Base-by-base conservation (phyloP, 2,113 vertebrate species). In the Tychaedon coryphoeus region DNA sequence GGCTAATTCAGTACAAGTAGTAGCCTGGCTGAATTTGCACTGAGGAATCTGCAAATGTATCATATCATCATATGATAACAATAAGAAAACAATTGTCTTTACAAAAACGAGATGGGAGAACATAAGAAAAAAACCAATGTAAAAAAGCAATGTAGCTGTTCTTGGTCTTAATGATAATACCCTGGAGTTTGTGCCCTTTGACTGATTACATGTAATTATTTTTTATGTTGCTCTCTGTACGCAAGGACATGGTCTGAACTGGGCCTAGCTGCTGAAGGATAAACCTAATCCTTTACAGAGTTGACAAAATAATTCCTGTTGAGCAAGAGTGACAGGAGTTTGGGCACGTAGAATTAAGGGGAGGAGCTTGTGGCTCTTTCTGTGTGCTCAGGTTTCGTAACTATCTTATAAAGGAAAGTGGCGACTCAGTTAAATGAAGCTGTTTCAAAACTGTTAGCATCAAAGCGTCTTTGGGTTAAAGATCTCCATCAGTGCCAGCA, bases 231-330 rank as follows among this genome's bases (percentile, higher is more conserved):
- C 7, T 91, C 1, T 36, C 22, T 34, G 6, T 78, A 50, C 1
- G 1, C 9, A 56, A 50, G 48, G 61, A 73, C 34, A 12, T 66
- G 25, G 25, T 65, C 34, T 75, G 54, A 91, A 29, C 70, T 92
- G 53, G 45, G 56, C 23, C 43, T 89, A 74, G 45, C 61, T 92
- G 19, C 23, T 74, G 62, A 72, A 86, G 40, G 60, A 60, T 86
- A 94, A 93, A 53, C 38, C 10, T 78, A 86, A 92, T 84, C 67
- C 17, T 66, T 77, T 72, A 57, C 53, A 75, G 57, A 69, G 25
- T 15, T 87, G 73, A 36, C 47, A 61, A 71, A 95, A 50, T 90
- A 92, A 94, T 92, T 93, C 66, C 66, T 81, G 31, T 93, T 87
- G 87, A 72, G 84, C 74, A 89, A 89, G 84, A 84, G n/a, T 61